Base-by-base conservation (phyloP, 2,888 invertebrate genomes). In the Digitonthophagus gazella region DNA sequence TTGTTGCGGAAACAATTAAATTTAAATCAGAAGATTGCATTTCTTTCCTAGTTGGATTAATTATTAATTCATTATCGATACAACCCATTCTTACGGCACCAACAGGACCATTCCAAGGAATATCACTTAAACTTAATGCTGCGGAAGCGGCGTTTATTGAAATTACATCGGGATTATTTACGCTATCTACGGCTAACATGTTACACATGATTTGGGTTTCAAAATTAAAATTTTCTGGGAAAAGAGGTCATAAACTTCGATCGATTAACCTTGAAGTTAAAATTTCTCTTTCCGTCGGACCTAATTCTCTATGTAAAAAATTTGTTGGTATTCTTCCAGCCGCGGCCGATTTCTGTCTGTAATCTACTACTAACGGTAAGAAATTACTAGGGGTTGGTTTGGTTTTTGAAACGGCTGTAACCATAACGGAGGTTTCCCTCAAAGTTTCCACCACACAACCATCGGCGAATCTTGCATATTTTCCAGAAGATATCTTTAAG, bases 291-390 rank as follows among this genome's bases (percentile, higher is more conserved):
- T 98, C 98, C 0, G 92, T 87, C 1, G 90, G 88, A 0, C 92
- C 92, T 71, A 97, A 79, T 84, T 99, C 99, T 72, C 97, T 86
- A 15, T 98, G 87, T 68, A 97, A 85, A 80, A 93, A 96, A 82
- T 98, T 99, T 8, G 95, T 97, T 0, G 99, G 99, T 79, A 99
- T 99, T 69, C 98, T 86, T 1, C 98, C 98, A 4, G 97, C 96
- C 0, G 98, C 98, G 0, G 98, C 95, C 1, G 96, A 93, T 82
- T 98, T 98, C 77, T 97, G 95, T 58, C 96, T 86, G 78, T 96
- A 99, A 80, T 99, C 98, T 0, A 99, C 95, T 0, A 90, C 89
- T 0, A 96, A 84, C 0, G 95, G 95, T 68, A 93, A 84, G 78
- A 95, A 93, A 0, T 87, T 87, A 11, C 83, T 82, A 2, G 85